phyloP scores from a whole-genome alignment of 2,797 vertebrate species.

The Merluccius polli region DNA sequence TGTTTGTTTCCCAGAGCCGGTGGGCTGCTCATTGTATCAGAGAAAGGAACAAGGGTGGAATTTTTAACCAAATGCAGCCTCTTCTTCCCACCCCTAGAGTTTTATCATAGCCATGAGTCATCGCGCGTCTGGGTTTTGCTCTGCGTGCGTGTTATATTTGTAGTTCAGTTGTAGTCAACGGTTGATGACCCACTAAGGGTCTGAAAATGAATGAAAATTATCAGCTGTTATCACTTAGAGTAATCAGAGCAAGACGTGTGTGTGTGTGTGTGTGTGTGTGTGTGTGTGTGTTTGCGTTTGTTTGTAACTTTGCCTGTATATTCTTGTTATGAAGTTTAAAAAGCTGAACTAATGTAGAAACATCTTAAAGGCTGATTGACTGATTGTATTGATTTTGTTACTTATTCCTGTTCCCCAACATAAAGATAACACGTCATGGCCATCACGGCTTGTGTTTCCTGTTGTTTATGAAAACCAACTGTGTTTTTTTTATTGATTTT shows the following conservation, averaged over 20 bases:
- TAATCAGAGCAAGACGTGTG: background rate
- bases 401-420: background rate
- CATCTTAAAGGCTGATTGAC: background rate
- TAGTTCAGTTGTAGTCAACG: conserved; percentile 12
- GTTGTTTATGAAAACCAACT: background rate
- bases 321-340: background rate
- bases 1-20: conserved; percentile 17
- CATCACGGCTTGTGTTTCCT: background rate
- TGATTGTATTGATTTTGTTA: background rate
- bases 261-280: conserved; percentile 8
- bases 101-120: conserved; percentile 21
- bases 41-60: conserved; percentile 26
- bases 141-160: conserved; percentile 4
- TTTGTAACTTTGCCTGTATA: background rate
- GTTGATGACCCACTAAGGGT: conserved; percentile 14
- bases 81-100: conserved; percentile 9
- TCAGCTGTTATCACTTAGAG: conserved; percentile 27
- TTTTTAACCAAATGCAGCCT: conserved; percentile 25
- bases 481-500: conserved; percentile 10
- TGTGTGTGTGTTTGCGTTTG: background rate
- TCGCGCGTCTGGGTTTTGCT: background rate
- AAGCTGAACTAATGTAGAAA: background rate
- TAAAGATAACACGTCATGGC: background rate
- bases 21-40: conserved; percentile 30
- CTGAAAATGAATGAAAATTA: conserved; percentile 19